A percentile compares a stretch with the other conserved stretches of the same genome.
These are phyloP conservation scores for Brachyopa scutellaris DNA, from an alignment of 2,888 invertebrate species.

Conservation along the genomic window DNA sequence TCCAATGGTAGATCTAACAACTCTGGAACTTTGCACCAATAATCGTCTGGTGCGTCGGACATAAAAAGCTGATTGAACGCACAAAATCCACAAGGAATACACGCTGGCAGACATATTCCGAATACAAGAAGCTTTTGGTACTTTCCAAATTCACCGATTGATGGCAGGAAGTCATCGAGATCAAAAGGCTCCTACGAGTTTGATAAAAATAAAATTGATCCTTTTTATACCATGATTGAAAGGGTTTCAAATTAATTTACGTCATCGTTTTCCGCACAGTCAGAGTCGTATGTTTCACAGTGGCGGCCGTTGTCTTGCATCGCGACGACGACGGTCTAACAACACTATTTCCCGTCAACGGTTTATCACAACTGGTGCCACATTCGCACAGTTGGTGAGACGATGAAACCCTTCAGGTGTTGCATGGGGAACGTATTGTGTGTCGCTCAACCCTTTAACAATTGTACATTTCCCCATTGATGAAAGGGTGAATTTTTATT, in stretches of 20 bases:
- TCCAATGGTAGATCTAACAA: constrained; percentile 84
- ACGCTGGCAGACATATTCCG: constrained; percentile 93
- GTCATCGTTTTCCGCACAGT: constrained; percentile 66
- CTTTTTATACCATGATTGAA: too few relatives aligned
- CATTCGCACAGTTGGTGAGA: constrained; percentile 7
- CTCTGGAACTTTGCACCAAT: constrained; percentile 92
- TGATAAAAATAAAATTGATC: too few relatives aligned
- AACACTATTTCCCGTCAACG: constrained; percentile 28
- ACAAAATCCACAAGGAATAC: constrained; percentile 94
- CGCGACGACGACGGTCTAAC: constrained; percentile 51
- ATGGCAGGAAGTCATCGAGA: constrained; percentile 91
- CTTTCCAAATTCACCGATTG: constrained; percentile 93
- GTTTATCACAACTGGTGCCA: constrained; percentile 29
- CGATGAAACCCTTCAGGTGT: constrained; percentile 63
- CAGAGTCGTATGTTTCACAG: constrained; percentile 61
- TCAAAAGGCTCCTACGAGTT: constrained; percentile 84
- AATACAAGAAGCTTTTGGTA: constrained; percentile 93
- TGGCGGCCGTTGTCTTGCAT: constrained; percentile 62
- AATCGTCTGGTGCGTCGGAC: constrained; percentile 92
- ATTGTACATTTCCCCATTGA: constrained; percentile 32
- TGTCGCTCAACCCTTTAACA: constrained; percentile 29
- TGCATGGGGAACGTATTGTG: constrained; percentile 1
- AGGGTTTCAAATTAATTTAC: constrained; percentile 44
- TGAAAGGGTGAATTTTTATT: constrained; percentile 25
- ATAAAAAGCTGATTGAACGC: constrained; percentile 97